Conservation (phyloP, 2,797 vertebrate genomes). For the Melanotaenia maccullochi region DNA sequence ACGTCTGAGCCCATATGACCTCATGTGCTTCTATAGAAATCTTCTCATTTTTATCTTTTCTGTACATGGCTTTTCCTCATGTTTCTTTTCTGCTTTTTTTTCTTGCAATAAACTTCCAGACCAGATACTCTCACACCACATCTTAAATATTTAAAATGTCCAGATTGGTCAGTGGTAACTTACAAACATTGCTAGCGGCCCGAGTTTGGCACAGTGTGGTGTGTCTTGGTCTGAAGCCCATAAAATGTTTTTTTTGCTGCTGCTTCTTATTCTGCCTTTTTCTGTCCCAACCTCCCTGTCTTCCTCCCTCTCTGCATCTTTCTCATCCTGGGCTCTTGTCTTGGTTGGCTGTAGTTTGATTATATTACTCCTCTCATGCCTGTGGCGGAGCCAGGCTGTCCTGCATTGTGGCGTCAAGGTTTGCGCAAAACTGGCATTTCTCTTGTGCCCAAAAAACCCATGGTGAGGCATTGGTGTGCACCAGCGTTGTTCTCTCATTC, state of each 20-base stretch:
- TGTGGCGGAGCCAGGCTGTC: conserved; percentile 92
- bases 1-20: not conserved
- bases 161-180: conserved; percentile 19
- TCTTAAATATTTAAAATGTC: conserved; percentile 6
- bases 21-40: not conserved
- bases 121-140: conserved; percentile 55
- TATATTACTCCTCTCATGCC: conserved; percentile 92
- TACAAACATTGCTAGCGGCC: conserved; percentile 10
- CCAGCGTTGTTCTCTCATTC: conserved; percentile 74
- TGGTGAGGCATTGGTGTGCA: conserved; percentile 96
- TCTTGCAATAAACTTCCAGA: conserved; percentile 24
- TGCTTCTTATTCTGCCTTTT: conserved; percentile 73
- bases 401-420: conserved; percentile 98
- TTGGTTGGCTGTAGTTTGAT: conserved; percentile 96
- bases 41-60: too few relatives aligned
- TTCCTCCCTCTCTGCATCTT: conserved; percentile 49
- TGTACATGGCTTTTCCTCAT: not conserved
- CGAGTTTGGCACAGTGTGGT: conserved; percentile 59
- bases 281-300: conserved; percentile 56
- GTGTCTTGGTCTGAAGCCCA: conserved; percentile 58
- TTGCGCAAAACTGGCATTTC: conserved; percentile 99
- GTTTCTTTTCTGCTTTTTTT: conserved; percentile 20
- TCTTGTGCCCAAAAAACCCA: conserved; percentile 94
- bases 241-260: conserved; percentile 74
- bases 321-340: conserved; percentile 83